Conservation (phyloP, 2,797 vertebrate genomes). For the Gallinago stenura region DNA sequence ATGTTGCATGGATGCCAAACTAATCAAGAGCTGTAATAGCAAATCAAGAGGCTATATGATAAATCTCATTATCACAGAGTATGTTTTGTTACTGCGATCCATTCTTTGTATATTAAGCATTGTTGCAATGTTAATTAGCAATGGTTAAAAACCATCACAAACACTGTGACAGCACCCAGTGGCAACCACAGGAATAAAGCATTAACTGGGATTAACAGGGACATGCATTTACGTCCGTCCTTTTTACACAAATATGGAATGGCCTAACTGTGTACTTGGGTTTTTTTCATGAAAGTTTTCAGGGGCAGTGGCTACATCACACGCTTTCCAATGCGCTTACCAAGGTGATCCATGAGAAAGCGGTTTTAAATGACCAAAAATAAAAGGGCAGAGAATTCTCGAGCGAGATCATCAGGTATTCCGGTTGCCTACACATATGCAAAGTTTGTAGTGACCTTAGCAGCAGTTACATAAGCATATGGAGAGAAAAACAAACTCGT, state of each 20-base stretch:
- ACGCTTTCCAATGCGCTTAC: background rate
- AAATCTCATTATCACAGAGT: constrained; percentile 19
- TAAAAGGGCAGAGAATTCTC: background rate
- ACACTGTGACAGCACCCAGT: background rate
- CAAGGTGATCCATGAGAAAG: background rate
- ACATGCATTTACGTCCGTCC: background rate
- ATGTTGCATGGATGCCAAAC: background rate
- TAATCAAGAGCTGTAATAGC: background rate
- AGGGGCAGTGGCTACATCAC: background rate
- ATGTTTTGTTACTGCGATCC: background rate
- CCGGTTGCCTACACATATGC: background rate
- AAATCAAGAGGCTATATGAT: constrained; percentile 5
- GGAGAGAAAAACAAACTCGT: background rate
- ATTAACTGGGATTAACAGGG: background rate
- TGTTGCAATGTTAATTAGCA: too few relatives aligned
- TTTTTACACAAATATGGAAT: background rate
- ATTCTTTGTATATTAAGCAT: background rate
- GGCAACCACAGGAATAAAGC: background rate
- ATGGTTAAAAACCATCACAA: background rate
- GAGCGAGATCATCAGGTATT: background rate
- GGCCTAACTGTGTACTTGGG: background rate
- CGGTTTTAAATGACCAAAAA: background rate
- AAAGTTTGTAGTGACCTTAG: constrained; percentile 25
- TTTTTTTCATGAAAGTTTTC: background rate
- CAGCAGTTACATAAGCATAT: constrained; percentile 18